Evolutionary conservation across 2,113 vertebrate genomes (phyloP), one percentile per base, ranked within the genome.

Genomic region (Callocephalon fimbriatum): DNA sequence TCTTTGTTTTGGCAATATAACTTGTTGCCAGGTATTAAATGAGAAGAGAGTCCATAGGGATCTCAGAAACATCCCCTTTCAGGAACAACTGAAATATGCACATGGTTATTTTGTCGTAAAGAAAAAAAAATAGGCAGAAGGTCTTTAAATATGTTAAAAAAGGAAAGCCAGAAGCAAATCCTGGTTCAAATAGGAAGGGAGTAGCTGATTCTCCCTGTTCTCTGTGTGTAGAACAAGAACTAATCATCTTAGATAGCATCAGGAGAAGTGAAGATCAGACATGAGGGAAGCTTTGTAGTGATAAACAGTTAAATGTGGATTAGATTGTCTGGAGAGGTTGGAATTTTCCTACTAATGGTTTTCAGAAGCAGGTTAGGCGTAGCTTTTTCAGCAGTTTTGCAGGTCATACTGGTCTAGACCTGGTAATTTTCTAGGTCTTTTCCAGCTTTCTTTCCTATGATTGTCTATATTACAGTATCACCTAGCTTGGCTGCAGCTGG

Each of bases 241-340:
- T 89, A 77, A 92, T 95, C 62, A 86, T n/a, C 61, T 82, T 40
- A 96, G 86, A 95, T 95, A 92, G 13, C 80, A 96, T 94, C 93
- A 94, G 73, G 25, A 78, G 80, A 85, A 47, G 47, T 86, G 76
- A 93, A 89, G 84, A 89, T 91, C 80, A 96, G 83, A 84, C 44
- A 11, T 51, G 23, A 67, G 45, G 35, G 56, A 78, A 87, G 84
- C 91, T 96, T 96, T 95, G 89, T 91, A 96, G 93, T 94, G 93
- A 54, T 94, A 96, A 96, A 85, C 47, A 91, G 76, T 42, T 87
- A 77, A 91, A 84, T 80, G 88, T 80, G 47, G 75, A 93, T 92
- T 93, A 84, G 83, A 71, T 95, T 84, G 91, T 91, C 93, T 95
- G 73, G 16, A 88, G 26, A 93, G 83, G 56, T 38, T 93, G 86